Evolutionary conservation across 1,140 invertebrate genomes (phyloP).

Genomic region (Orius insidiosus): DNA sequence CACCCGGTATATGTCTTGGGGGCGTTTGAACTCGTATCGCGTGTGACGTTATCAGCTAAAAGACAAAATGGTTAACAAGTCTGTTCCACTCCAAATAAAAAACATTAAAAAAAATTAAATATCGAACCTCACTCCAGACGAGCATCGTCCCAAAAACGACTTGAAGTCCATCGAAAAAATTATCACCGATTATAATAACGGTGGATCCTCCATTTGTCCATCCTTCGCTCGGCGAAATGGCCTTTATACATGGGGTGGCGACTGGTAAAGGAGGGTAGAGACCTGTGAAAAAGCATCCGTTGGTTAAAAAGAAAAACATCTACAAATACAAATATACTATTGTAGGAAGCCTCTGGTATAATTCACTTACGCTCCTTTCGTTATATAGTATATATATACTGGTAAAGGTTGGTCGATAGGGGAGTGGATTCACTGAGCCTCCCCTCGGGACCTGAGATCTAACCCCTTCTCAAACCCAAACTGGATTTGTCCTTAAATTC

Average conservation of each 20-base stretch:
- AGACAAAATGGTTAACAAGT: not conserved
- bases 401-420: not conserved
- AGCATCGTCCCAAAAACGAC: conserved; percentile 97
- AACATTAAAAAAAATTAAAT: not conserved
- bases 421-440: too few species aligned
- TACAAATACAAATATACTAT: not conserved
- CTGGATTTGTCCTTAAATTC: too few species aligned
- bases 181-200: conserved; percentile 97
- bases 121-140: conserved; percentile 93
- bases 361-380: not conserved
- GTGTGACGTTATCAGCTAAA: conserved; percentile 90
- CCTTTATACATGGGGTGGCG: conserved; percentile 94
- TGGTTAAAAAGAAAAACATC: not conserved
- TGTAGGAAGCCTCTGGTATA: not conserved
- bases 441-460: too few species aligned
- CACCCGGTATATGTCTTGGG: conserved; percentile 90
- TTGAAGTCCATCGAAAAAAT: conserved; percentile 98
- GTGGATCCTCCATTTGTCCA: conserved; percentile 98
- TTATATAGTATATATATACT: conserved; percentile 1
- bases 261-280: conserved; percentile 73
- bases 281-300: conserved; percentile 29
- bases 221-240: conserved; percentile 95
- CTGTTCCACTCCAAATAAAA: not conserved
- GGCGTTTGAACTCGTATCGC: conserved; percentile 97
- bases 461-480: too few species aligned